Evolutionary conservation across 2,797 vertebrate species (phyloP).

Genomic region (Eulemur coronatus): DNA sequence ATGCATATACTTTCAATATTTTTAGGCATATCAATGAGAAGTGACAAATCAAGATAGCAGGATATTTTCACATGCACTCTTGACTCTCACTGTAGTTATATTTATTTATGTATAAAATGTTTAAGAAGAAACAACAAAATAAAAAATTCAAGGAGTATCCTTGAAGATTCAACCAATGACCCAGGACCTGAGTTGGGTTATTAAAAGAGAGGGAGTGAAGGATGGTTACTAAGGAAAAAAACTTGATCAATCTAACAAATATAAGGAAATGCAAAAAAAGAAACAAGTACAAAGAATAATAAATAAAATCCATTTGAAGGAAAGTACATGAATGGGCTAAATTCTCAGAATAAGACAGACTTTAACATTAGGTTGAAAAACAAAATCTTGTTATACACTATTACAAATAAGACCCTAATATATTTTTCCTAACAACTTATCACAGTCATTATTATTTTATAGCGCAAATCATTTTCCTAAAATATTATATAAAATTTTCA

Average conservation of each 20-base stretch:
- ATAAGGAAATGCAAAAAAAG: slow-evolving; percentile 2
- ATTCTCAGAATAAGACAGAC: slow-evolving; percentile 9
- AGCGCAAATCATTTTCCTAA: background rate
- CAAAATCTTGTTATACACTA: slow-evolving; percentile 1
- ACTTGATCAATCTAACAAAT: background rate
- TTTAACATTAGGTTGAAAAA: slow-evolving; percentile 34
- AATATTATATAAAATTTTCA: background rate
- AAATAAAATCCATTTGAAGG: background rate
- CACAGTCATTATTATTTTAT: background rate
- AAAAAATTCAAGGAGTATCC: background rate
- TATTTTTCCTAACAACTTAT: slow-evolving; percentile 14
- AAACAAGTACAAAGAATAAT: background rate
- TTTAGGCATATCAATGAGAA: background rate
- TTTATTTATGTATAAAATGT: background rate
- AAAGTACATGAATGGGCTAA: background rate
- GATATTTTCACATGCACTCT: background rate
- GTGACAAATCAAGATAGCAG: background rate
- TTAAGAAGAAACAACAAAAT: slow-evolving; percentile 18
- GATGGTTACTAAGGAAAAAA: background rate
- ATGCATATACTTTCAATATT: background rate
- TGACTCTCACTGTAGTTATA: background rate
- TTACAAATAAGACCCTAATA: background rate
- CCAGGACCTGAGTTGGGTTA: background rate
- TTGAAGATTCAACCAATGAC: background rate
- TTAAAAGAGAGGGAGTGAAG: background rate